Conservation (phyloP, 1,140 invertebrate genomes). For the Eumeta japonica region DNA sequence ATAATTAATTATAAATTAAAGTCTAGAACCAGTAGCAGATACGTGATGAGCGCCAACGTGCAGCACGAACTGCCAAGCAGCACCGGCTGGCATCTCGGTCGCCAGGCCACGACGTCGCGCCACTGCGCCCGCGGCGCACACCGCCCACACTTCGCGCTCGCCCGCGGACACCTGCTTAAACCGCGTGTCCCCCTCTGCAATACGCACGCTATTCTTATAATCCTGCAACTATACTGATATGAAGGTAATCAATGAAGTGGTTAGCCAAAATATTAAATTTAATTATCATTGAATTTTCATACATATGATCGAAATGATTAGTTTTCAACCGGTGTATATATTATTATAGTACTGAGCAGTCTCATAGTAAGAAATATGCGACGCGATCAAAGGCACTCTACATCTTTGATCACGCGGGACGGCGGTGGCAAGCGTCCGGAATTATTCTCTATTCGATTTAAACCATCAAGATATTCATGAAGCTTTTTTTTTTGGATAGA, state of each 20-base stretch:
- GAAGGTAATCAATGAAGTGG: not conserved
- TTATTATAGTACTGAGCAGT: no score
- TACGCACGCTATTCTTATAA: slow-evolving; percentile 1
- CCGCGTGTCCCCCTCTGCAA: slow-evolving; percentile 60
- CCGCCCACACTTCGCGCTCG: slow-evolving; percentile 71
- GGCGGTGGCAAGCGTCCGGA: no score
- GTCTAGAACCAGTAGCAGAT: slow-evolving; percentile 29
- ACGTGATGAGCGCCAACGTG: slow-evolving; percentile 23
- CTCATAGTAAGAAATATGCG: no score
- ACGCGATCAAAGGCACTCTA: no score
- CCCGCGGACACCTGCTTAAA: slow-evolving; percentile 77
- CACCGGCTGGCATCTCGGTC: slow-evolving; percentile 67
- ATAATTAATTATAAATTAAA: no score
- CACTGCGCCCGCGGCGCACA: slow-evolving; percentile 70
- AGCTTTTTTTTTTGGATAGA: no score
- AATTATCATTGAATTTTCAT: no score
- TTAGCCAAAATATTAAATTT: no score
- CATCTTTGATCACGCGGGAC: no score
- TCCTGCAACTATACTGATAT: not conserved
- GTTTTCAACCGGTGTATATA: not conserved
- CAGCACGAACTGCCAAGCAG: slow-evolving; percentile 68
- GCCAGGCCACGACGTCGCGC: slow-evolving; percentile 72
- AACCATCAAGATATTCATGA: no score
- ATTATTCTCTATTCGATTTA: no score
- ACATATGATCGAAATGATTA: not conserved